phyloP scores from a whole-genome alignment of 2,113 vertebrate species.

The Aepyceros melampus region DNA sequence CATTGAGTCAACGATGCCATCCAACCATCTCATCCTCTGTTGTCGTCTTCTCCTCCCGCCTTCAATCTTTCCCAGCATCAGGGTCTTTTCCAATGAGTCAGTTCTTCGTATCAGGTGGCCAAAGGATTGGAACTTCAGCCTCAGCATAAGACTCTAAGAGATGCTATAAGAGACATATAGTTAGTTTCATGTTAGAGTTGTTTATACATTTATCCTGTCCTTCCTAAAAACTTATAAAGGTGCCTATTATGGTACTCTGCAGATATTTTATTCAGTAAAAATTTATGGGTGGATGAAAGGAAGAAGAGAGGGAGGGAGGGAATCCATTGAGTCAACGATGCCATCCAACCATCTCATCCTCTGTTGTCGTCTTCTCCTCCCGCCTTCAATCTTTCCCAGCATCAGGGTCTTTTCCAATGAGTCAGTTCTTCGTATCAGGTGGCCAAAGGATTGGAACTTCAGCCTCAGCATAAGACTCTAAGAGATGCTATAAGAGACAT shows the following conservation, averaged over 20 bases:
- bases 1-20: background rate
- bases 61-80: background rate
- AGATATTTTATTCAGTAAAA: background rate
- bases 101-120: background rate
- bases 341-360: background rate
- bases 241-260: background rate
- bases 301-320: too few relatives aligned
- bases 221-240: background rate
- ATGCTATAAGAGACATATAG: background rate
- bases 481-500: background rate
- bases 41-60: background rate
- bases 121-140: background rate
- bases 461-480: background rate
- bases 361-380: background rate
- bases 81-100: background rate
- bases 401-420: background rate
- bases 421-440: background rate
- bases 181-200: constrained; percentile 15
- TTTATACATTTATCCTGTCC: background rate
- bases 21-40: background rate
- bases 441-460: background rate
- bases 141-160: background rate
- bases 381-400: background rate
- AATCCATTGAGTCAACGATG: background rate
- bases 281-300: background rate